Base-by-base conservation (phyloP, 1,140 invertebrate genomes). In the Kradibia gibbosae region DNA sequence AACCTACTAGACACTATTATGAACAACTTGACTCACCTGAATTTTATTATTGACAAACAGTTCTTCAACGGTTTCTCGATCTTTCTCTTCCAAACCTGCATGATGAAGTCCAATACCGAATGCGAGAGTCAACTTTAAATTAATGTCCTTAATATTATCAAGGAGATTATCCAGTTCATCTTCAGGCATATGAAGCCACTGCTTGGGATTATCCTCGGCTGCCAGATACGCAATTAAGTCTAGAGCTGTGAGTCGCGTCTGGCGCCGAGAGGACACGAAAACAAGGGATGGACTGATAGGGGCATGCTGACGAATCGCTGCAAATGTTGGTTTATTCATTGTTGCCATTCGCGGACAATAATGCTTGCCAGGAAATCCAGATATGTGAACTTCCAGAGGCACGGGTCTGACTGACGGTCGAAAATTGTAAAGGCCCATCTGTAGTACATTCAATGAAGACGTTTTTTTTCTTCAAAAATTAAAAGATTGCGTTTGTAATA, bases 71-170 rank as follows among this genome's bases (percentile, higher is more conserved):
- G 94, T 95, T 88, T 94, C 96, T 71, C 98, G 93, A 91, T 99
- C 99, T 85, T 93, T 93, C 77, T 99, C 98, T 85, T 97, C 95
- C 50, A 99, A 90, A 80, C 96, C 98, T 31, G 99, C 99, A 92
- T 99, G 99, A 93, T 99, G 99, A 80, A 99, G 94, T 17, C 98
- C 99, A 86, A 99, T 99, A 11, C 99, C 99, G 92, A 99, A 99
- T 0, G 97, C 95, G 22, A 99, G 92, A 0, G 97, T 98, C 55
- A 99, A 92, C 89, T 98, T 98, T 8, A 99, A 92, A 92, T 99
- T 99, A 0, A 94, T 93, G 87, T 99, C 99, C 84, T 94, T 94
- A 5, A 99, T 94, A 90, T 95, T 94, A 84, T 93, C 91, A 34
- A 96, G 87, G 28, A 97, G 94, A 60, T 93, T 92, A 73, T 96